phyloP scores from a whole-genome alignment of 2,888 invertebrate species.

The Acanthosepion pharaonis region DNA sequence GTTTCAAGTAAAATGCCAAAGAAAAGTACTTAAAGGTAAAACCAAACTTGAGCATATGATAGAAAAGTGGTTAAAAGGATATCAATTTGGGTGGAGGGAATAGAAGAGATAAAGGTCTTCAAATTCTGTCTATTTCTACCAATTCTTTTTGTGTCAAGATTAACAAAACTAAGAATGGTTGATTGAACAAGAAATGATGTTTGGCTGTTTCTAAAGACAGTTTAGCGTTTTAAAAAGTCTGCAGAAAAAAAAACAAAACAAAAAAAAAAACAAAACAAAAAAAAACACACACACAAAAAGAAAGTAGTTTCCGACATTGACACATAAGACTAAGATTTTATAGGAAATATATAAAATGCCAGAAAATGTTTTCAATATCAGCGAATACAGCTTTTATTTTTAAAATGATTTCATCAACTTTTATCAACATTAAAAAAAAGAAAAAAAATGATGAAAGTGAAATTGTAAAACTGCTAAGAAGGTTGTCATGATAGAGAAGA shows the following conservation, averaged over 20 bases:
- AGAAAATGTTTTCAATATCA: too few species aligned
- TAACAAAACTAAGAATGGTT: background rate
- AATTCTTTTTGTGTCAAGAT: background rate
- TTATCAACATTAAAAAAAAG: background rate
- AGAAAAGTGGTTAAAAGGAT: background rate
- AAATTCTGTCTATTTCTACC: background rate
- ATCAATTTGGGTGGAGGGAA: background rate
- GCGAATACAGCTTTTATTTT: background rate
- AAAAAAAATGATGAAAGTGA: background rate
- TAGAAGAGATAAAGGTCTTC: background rate
- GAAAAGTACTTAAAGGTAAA: background rate
- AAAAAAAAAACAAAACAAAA: too few species aligned
- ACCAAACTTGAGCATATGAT: background rate
- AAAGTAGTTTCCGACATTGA: background rate
- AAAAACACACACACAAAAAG: background rate
- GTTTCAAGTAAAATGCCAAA: background rate
- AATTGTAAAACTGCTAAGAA: background rate
- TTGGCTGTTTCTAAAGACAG: background rate
- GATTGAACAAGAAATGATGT: background rate
- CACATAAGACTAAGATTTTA: background rate
- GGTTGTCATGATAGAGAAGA: background rate
- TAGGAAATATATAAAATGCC: background rate
- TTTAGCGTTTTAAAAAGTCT: background rate
- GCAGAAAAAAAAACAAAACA: too few species aligned
- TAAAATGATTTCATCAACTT: background rate